phyloP scores from a whole-genome alignment of 2,113 vertebrate genomes.

The Proteles cristata region DNA sequence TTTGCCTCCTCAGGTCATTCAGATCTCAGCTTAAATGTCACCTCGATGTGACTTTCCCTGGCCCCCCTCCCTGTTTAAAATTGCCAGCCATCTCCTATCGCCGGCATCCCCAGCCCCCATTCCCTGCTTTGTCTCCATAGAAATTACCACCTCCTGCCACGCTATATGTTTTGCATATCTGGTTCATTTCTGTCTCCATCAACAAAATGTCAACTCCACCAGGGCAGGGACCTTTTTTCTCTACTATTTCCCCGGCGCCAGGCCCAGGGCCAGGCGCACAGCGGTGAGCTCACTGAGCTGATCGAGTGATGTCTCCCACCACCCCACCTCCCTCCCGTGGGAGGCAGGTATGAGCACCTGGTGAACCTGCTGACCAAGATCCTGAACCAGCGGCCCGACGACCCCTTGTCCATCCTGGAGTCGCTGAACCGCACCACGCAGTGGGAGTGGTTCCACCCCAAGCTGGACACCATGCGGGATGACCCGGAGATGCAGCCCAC shows the following conservation, averaged over 20 bases:
- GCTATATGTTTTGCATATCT: background rate
- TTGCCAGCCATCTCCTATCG: background rate
- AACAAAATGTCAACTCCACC: background rate
- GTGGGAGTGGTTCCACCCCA: slow-evolving; percentile 79
- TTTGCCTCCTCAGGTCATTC: background rate
- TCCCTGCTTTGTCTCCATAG: background rate
- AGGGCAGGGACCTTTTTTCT: background rate
- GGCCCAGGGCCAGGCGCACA: background rate
- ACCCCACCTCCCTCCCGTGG: background rate
- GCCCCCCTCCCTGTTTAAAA: background rate
- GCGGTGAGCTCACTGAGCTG: background rate
- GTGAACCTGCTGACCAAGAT: slow-evolving; percentile 87
- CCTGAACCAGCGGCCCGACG: slow-evolving; percentile 88
- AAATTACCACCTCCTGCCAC: background rate
- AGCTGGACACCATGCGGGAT: slow-evolving; percentile 83
- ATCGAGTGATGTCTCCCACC: background rate
- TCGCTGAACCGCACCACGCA: slow-evolving; percentile 89
- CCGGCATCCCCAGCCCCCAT: background rate
- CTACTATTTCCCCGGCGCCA: background rate
- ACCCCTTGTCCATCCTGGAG: slow-evolving; percentile 89
- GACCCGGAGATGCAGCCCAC: slow-evolving; percentile 72
- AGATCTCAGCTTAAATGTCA: background rate
- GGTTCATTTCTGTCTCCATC: background rate
- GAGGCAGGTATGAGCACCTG: slow-evolving; percentile 91
- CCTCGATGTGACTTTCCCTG: background rate